Evolutionary conservation across 2,113 vertebrate species (phyloP), one percentile per base, ranked within the genome.

Genomic region (Ptilorrhoa leucosticta): DNA sequence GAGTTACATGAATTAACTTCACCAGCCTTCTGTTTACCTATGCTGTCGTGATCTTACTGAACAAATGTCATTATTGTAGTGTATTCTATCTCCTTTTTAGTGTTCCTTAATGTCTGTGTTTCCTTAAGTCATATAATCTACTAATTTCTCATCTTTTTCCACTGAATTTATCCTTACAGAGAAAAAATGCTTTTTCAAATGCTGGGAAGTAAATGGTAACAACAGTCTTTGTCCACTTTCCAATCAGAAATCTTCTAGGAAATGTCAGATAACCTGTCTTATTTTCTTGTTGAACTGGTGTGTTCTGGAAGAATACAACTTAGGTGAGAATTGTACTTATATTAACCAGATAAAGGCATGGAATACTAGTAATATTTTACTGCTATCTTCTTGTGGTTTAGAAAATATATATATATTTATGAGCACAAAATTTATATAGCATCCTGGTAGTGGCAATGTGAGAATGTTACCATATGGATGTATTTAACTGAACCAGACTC

Each of bases 401-500:
- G 53, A 48, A 69, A 53, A n/a, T 17, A 23, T 39, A 42, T 28
- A 45, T 61, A 7, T 50, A 54, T 66, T 60, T 58, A 81, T 47
- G 87, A 85, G 39, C 35, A 51, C 48, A 88, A 87, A 90, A 97
- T 83, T 84, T 72, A 76, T 92, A 63, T 19, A 35, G 81, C 22
- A 75, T 91, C 64, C 50, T 80, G 26, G 40, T 58, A 64, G 82
- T 61, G 45, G 57, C 33, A 58, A 86, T 80, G 75, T 65, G 56
- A 64, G 65, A 94, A 87, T 64, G 60, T 75, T 88, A 51, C 73
- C 89, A 93, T 97, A 89, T 76, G 87, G 94, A 90, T 68, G 12
- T 66, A 80, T 90, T 94, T 97, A 96, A 92, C 76, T 71, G 87
- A 80, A 78, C 33, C 64, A 82, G 71, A 91, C 82, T 83, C 58